Evolutionary conservation across 2,888 invertebrate species (phyloP), one percentile per base, ranked within the genome.

Genomic region (Ormyrus labotus): DNA sequence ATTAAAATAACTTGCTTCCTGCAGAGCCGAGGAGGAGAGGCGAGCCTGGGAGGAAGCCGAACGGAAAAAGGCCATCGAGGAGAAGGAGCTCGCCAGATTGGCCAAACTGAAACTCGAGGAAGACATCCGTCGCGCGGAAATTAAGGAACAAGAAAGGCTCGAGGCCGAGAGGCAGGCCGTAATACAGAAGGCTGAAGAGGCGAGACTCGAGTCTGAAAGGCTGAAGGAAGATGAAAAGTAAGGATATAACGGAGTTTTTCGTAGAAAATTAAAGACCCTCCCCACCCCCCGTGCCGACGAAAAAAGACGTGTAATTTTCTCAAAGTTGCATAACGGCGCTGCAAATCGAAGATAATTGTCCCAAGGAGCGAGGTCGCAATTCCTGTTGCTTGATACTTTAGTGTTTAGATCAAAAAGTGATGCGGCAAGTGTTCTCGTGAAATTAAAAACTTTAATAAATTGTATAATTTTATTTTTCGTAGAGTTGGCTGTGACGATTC

Each of bases 101-200:
- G 88, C 87, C 13, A n/a, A 87, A 63, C 84, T 88, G 63, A 86
- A 84, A 73, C 83, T 86, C 76, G 87, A 87, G 57, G 93, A 93
- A 85, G 87, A 92, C 60, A 92, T 92, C 6, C 91, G 91, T 68
- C 85, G 92, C 78, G 92, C 91, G 76, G 92, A 93, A 91, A 91
- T 92, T 82, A 87, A 87, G 50, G 92, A 92, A 82, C 89, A 89
- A 80, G 91, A 91, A 60, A 92, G 92, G 84, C 88, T 92, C 77
- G 93, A 92, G 85, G 93, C 92, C 83, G 92, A 92, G 86, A 88
- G 89, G 64, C 90, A 91, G 84, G 91, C 90, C 0, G 92, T 92
- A 84, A 92, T 92, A 79, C 92, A 91, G 5, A 90, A 80, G 13
- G 82, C 83, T 8, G 88, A 86, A 65, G 85, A 84, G 3, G 84